Conservation (phyloP, 2,113 vertebrate genomes). For the Lipotes vexillifer region DNA sequence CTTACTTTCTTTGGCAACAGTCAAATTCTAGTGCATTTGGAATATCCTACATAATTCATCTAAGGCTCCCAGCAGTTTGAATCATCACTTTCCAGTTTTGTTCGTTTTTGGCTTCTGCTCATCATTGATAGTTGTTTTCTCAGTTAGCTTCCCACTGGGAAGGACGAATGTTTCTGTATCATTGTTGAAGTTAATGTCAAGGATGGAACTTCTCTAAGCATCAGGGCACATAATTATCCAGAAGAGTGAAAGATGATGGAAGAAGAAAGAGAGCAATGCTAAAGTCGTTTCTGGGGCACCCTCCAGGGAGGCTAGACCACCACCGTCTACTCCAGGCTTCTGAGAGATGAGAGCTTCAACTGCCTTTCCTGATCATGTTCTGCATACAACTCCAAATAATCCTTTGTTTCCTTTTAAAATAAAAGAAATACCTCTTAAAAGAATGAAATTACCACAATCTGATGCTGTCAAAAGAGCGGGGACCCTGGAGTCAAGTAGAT, state of each 20-base stretch:
- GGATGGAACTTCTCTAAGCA: not conserved
- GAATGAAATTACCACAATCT: not conserved
- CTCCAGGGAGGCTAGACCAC: not conserved
- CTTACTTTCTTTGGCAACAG: constrained; percentile 47
- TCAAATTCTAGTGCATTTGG: not conserved
- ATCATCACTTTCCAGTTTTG: constrained; percentile 16
- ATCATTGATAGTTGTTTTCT: constrained; percentile 34
- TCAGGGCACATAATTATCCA: not conserved
- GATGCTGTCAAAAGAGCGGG: not conserved
- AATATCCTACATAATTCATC: constrained; percentile 33
- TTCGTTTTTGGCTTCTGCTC: constrained; percentile 50
- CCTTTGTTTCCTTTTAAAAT: not conserved
- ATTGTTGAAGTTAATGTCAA: constrained; percentile 27
- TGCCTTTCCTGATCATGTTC: not conserved
- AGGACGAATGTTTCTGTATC: not conserved
- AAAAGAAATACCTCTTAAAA: not conserved
- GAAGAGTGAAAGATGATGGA: not conserved
- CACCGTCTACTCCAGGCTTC: not conserved
- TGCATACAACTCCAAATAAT: not conserved
- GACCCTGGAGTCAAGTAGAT: not conserved
- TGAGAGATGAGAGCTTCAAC: not conserved
- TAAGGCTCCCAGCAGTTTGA: not conserved
- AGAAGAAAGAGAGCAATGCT: not conserved
- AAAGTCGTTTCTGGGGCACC: not conserved
- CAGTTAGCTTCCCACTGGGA: constrained; percentile 49